A percentile compares a stretch with the other conserved stretches of the same genome.
These are phyloP conservation scores for Drosophila greeni DNA, from an alignment of 2,888 invertebrate genomes.

Conservation along the genomic window DNA sequence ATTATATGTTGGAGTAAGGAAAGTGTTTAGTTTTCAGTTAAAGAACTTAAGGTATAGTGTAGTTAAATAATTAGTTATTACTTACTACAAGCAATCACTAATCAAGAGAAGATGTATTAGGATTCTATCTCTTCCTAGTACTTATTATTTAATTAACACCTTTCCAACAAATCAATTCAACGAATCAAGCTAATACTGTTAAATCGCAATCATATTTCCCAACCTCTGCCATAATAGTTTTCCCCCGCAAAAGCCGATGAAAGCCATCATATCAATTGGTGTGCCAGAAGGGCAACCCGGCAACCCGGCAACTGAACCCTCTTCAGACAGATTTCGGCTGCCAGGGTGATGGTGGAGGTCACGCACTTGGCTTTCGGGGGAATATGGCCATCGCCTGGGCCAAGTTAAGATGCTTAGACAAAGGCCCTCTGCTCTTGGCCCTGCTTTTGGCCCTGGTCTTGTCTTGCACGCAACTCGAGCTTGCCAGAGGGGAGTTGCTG, in stretches of 20 bases:
- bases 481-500: neutral
- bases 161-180: neutral
- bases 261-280: slow-evolving; percentile 3
- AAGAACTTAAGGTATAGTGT: neutral
- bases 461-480: slow-evolving; percentile 9
- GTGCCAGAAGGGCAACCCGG: slow-evolving; percentile 1
- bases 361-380: slow-evolving; percentile 25
- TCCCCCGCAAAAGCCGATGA: neutral
- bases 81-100: too few relatives aligned
- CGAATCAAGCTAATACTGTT: neutral
- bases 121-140: neutral
- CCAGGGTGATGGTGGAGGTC: slow-evolving; percentile 15
- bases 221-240: neutral
- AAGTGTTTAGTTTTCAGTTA: too few relatives aligned
- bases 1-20: too few relatives aligned
- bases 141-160: neutral
- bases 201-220: neutral
- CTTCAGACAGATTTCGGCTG: slow-evolving; percentile 19
- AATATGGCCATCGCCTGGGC: slow-evolving; percentile 12
- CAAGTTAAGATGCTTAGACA: slow-evolving; percentile 29
- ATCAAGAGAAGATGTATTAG: neutral
- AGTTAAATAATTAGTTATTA: neutral
- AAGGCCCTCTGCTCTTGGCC: neutral
- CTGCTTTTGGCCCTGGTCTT: neutral
- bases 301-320: slow-evolving; percentile 12